Conservation (phyloP, 2,888 invertebrate genomes). For the Pseudanteris insignis region DNA sequence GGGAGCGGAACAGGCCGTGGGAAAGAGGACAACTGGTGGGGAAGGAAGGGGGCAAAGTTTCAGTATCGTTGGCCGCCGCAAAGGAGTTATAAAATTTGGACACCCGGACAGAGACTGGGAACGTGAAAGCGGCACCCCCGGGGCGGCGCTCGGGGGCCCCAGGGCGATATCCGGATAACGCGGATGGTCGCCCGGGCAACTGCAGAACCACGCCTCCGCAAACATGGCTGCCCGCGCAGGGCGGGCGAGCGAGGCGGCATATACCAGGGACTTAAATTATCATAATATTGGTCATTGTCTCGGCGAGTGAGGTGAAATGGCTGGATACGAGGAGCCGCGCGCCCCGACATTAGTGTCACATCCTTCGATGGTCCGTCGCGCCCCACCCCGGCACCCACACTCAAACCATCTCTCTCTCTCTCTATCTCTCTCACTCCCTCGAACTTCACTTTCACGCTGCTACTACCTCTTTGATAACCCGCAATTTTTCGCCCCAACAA, state of each 20-base stretch:
- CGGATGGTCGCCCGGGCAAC: conserved; percentile 59
- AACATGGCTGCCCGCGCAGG: conserved; percentile 61
- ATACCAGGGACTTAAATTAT: conserved; percentile 59
- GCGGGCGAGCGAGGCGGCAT: conserved; percentile 46
- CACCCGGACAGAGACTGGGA: too few species aligned
- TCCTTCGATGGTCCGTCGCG: too few species aligned
- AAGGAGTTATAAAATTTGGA: too few species aligned
- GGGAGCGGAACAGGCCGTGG: too few species aligned
- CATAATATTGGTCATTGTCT: conserved; percentile 64
- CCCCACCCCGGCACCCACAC: conserved; percentile 5
- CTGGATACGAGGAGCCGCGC: conserved; percentile 48
- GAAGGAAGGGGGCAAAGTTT: too few species aligned
- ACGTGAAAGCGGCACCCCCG: conserved; percentile 52
- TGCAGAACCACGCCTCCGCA: conserved; percentile 63
- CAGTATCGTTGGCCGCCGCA: too few species aligned
- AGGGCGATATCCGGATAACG: conserved; percentile 63
- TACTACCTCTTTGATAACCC: too few species aligned
- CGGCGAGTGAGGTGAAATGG: conserved; percentile 55
- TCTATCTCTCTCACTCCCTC: too few species aligned
- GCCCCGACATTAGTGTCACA: conserved; percentile 22
- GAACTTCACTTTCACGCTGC: too few species aligned
- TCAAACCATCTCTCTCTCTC: conserved; percentile 10
- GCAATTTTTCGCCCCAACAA: too few species aligned
- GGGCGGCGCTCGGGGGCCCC: conserved; percentile 47
- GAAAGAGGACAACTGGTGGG: too few species aligned